Evolutionary conservation across 2,888 invertebrate species (phyloP), one percentile per base, ranked within the genome.

Genomic region (Polydrusus cervinus): DNA sequence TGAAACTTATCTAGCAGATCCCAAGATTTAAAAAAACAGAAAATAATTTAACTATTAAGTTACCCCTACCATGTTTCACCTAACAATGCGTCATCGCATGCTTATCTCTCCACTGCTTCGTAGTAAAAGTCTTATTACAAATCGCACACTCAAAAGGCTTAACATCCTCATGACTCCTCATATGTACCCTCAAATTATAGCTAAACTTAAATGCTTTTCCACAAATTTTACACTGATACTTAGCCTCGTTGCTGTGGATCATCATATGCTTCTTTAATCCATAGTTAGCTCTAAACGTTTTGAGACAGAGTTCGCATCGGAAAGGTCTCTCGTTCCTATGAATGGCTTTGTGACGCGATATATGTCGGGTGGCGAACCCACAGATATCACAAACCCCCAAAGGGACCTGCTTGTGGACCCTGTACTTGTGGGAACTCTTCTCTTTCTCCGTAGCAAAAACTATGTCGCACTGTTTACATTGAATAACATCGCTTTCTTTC

Each of bases 41-140:
- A 25, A 5, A 25, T 25, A 25, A 1, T 25, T n/a, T n/a, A n/a
- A n/a, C n/a, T n/a, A n/a, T n/a, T 25, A 25, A 25, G 25, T 25
- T 25, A 25, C 25, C 25, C 25, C 1, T 25, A 25, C 25, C 25
- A 25, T 25, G 25, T 43, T 1, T 13, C 3, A 9, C 43, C 43
- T 57, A 68, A 51, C 68, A 77, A 70, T 75, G 78, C 1, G 77
- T 67, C 45, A 53, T 45, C 1, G 66, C 53, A 57, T 77, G 77
- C n/a, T 64, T 77, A 71, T 77, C 77, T 51, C 77, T 66, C 77
- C 77, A 77, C 16, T 77, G 77, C 38, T 77, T 77, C 8, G 77
- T 90, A 0, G 90, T 87, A 80, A 90, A 89, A 38, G 88, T 89
- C 78, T 89, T 90, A 0, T 89, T 89, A 78, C 91, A 83, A 40